Conservation (phyloP, 1,140 invertebrate genomes). For the Lineus longissimus region DNA sequence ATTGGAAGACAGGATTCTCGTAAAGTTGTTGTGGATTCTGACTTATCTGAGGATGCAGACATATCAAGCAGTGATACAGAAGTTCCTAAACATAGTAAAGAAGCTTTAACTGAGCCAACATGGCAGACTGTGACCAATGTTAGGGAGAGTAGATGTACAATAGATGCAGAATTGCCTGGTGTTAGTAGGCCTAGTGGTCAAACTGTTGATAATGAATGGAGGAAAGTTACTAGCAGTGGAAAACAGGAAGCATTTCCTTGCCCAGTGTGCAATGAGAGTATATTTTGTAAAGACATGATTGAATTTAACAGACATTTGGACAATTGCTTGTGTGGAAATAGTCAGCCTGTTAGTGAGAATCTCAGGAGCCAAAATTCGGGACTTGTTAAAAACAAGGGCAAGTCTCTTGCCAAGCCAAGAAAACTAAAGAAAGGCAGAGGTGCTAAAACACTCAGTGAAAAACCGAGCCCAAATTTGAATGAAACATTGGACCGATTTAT, state of each 20-base stretch:
- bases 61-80: too few species aligned
- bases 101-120: too few species aligned
- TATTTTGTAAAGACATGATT: conserved; percentile 21
- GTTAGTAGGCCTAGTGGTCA: too few species aligned
- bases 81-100: too few species aligned
- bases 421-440: not conserved
- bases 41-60: too few species aligned
- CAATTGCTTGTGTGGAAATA: conserved; percentile 20
- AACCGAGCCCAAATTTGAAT: not conserved
- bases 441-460: not conserved
- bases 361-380: not conserved
- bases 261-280: conserved; percentile 26
- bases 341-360: not conserved
- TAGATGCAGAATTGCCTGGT: too few species aligned
- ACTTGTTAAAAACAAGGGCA: not conserved
- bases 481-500: not conserved
- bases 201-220: too few species aligned
- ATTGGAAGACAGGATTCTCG: too few species aligned
- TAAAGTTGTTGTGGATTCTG: too few species aligned
- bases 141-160: too few species aligned
- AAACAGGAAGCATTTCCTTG: conserved; percentile 15
- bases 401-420: not conserved
- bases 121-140: too few species aligned
- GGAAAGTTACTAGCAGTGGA: too few species aligned
- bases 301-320: conserved; percentile 34